Conservation (phyloP, 2,113 vertebrate species). For the Syngnathus typhle region DNA sequence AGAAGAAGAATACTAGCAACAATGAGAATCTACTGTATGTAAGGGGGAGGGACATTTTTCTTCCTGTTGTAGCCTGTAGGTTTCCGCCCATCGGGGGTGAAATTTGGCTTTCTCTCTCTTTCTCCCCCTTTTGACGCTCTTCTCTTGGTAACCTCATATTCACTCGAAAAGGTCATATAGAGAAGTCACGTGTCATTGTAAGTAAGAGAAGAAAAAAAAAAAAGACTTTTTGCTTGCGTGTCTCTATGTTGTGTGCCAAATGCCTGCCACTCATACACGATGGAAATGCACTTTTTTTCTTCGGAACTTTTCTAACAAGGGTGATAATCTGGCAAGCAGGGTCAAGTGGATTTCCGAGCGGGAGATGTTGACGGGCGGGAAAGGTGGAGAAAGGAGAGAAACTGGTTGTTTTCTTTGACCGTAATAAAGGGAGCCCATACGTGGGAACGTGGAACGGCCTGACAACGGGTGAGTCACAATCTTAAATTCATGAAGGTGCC, state of each 20-base stretch:
- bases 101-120: constrained; percentile 51
- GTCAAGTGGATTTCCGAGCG: constrained; percentile 52
- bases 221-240: constrained; percentile 55
- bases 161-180: constrained; percentile 26
- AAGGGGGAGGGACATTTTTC: constrained; percentile 41
- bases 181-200: constrained; percentile 25
- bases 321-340: constrained; percentile 49
- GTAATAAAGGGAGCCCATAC: constrained; percentile 42
- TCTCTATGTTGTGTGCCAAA: constrained; percentile 62
- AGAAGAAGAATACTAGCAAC: constrained; percentile 55
- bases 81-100: constrained; percentile 57
- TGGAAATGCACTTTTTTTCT: constrained; percentile 60
- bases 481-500: not conserved
- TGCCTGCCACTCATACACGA: constrained; percentile 55
- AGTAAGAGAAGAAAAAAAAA: constrained; percentile 23
- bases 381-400: constrained; percentile 61
- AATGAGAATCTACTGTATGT: constrained; percentile 68
- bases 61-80: constrained; percentile 63
- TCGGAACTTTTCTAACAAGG: constrained; percentile 46
- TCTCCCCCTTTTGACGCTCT: constrained; percentile 52
- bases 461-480: too few species aligned
- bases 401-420: constrained; percentile 56
- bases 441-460: not conserved
- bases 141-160: constrained; percentile 52
- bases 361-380: constrained; percentile 56